Evolutionary conservation across 2,797 vertebrate species (phyloP).

Genomic region (Tamandua tetradactyla): DNA sequence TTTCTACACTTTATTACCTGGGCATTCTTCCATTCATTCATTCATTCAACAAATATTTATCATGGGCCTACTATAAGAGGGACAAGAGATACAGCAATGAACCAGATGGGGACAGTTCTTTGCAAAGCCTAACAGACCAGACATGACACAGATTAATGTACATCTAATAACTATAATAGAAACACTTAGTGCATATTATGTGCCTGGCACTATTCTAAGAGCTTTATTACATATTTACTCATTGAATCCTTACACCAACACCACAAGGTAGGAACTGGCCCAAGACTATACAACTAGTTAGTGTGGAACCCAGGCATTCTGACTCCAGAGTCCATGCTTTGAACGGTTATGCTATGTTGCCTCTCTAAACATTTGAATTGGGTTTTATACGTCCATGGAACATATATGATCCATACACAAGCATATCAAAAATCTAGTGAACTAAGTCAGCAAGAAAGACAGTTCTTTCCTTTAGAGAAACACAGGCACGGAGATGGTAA

Average conservation of each 20-base stretch:
- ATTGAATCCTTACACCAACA: background rate
- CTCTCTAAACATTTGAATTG: slow-evolving; percentile 10
- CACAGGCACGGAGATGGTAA: background rate
- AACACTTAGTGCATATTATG: background rate
- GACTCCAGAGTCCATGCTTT: background rate
- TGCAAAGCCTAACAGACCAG: background rate
- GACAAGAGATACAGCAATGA: background rate
- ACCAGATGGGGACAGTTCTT: background rate
- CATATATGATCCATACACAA: slow-evolving; percentile 1
- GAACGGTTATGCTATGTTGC: background rate
- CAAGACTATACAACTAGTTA: background rate
- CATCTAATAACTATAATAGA: background rate
- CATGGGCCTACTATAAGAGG: background rate
- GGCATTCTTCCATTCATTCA: background rate
- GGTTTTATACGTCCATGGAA: slow-evolving; percentile 6
- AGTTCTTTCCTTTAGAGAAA: slow-evolving; percentile 43
- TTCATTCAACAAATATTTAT: background rate
- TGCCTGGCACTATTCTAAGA: background rate
- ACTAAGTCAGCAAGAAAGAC: background rate
- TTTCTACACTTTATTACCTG: background rate
- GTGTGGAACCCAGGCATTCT: background rate
- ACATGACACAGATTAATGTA: accelerated
- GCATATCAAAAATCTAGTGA: slow-evolving; percentile 3
- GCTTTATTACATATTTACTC: background rate
- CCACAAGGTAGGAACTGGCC: background rate